Evolutionary conservation across 2,888 invertebrate species (phyloP).

Genomic region (Erebia palarica): DNA sequence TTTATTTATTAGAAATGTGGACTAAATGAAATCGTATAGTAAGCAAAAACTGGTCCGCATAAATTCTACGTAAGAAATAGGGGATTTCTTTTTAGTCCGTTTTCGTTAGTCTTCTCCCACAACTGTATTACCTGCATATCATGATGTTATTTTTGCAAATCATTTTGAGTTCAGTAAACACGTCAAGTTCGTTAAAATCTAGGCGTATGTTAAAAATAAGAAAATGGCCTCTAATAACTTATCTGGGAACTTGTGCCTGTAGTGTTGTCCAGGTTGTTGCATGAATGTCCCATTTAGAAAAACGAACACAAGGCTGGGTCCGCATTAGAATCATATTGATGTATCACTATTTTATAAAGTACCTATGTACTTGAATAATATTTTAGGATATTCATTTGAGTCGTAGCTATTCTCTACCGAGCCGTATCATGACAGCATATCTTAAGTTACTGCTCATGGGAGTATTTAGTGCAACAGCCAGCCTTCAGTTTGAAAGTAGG

Average conservation of each 20-base stretch:
- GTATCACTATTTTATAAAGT: background rate
- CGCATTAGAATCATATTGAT: background rate
- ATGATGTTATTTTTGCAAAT: background rate
- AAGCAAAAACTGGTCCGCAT: background rate
- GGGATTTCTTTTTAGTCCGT: background rate
- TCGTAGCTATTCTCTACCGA: no score
- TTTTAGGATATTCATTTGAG: no score
- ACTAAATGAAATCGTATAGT: background rate
- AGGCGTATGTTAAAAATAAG: background rate
- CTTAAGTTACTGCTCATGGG: no score
- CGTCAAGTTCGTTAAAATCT: background rate
- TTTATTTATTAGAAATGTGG: background rate
- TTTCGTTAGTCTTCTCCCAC: background rate
- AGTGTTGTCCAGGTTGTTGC: slow-evolving; percentile 60
- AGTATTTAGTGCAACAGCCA: no score
- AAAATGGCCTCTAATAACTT: slow-evolving; percentile 34
- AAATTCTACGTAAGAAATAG: background rate
- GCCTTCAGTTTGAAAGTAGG: no score
- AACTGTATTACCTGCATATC: background rate
- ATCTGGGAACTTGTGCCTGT: slow-evolving; percentile 36
- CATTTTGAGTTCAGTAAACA: background rate
- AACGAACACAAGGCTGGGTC: slow-evolving; percentile 28
- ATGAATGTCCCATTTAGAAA: slow-evolving; percentile 47
- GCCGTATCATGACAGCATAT: no score
- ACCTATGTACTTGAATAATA: no score